Evolutionary conservation across 2,797 vertebrate species (phyloP).

Genomic region (Sebastes diaconus): DNA sequence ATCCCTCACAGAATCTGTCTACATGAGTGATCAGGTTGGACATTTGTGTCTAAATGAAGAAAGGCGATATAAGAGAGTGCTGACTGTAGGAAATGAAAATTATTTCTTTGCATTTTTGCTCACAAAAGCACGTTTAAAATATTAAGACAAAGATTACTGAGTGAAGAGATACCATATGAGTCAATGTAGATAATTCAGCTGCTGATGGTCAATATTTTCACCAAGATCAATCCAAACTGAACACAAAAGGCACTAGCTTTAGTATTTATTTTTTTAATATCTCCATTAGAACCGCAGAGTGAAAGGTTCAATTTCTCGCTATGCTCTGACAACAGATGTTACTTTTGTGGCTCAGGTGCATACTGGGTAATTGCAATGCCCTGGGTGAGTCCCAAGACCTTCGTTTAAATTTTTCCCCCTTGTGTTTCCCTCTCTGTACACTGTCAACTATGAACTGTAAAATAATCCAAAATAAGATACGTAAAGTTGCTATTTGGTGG

Average conservation of each 20-base stretch:
- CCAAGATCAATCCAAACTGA: not conserved
- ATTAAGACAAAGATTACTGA: slow-evolving; percentile 6
- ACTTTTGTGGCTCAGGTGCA: slow-evolving; percentile 23
- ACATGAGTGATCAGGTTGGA: slow-evolving; percentile 24
- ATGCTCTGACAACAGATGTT: slow-evolving; percentile 13
- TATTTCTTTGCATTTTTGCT: slow-evolving; percentile 15
- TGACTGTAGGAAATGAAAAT: slow-evolving; percentile 23
- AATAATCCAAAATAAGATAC: not conserved
- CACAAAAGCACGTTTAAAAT: not conserved
- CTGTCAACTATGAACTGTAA: not conserved
- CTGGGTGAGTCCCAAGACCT: not conserved
- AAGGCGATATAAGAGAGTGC: slow-evolving; percentile 23
- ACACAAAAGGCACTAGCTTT: not conserved
- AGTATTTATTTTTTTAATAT: not conserved
- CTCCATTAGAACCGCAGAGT: not conserved
- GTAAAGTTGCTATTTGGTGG: not conserved
- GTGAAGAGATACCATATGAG: not conserved
- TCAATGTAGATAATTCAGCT: not conserved
- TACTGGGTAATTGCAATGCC: slow-evolving; percentile 13
- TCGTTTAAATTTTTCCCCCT: not conserved
- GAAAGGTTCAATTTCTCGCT: not conserved
- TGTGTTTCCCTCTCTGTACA: not conserved
- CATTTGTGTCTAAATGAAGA: slow-evolving; percentile 24
- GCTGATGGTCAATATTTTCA: not conserved
- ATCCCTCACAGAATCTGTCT: slow-evolving; percentile 26